Conservation (phyloP, 2,888 invertebrate genomes). For the Hypomecis punctinalis region DNA sequence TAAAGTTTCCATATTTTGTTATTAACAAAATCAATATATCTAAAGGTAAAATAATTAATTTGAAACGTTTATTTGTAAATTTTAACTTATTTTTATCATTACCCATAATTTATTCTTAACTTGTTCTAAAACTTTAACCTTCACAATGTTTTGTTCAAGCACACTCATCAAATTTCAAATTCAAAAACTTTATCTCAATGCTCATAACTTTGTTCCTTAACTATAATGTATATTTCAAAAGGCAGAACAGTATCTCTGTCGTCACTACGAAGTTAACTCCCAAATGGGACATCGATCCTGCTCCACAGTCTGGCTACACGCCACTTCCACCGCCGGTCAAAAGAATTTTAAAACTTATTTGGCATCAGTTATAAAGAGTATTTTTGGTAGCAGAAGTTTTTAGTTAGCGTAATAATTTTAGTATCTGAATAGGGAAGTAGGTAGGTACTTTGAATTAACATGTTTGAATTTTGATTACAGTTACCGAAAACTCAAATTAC, state of each 20-base stretch:
- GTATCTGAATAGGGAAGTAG: no score
- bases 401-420: background rate
- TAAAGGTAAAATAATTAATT: no score
- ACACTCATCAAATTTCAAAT: constrained; percentile 12
- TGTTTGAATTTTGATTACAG: no score
- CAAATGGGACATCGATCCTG: constrained; percentile 72
- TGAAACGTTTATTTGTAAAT: background rate
- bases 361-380: constrained; percentile 27
- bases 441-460: no score
- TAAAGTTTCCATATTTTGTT: no score
- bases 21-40: no score
- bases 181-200: constrained; percentile 21
- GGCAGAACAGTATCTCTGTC: constrained; percentile 55
- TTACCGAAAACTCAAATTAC: no score
- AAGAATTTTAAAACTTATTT: constrained; percentile 44
- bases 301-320: constrained; percentile 62
- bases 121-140: background rate
- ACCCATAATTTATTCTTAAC: background rate
- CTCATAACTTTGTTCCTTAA: constrained; percentile 31
- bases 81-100: background rate
- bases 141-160: constrained; percentile 9
- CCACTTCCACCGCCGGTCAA: constrained; percentile 52
- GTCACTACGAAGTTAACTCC: constrained; percentile 61
- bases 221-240: constrained; percentile 39
- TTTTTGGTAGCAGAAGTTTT: constrained; percentile 17